Percentiles rank a stretch among this genome's conserved stretches.
phyloP scores from a whole-genome alignment of 2,113 vertebrate genomes.

The Enhydra lutris region DNA sequence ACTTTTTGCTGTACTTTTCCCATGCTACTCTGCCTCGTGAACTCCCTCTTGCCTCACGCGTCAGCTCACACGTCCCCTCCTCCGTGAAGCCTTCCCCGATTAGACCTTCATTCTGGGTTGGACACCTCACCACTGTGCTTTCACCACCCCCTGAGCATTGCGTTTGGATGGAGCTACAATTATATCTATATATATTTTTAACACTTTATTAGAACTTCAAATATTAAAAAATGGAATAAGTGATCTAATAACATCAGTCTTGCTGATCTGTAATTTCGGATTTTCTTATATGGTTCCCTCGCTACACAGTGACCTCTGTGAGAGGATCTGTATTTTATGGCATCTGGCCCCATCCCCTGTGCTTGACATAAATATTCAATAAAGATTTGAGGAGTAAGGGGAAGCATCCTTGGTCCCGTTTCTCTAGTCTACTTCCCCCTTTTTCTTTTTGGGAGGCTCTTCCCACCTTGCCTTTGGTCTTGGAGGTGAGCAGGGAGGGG shows the following conservation, averaged over 20 bases:
- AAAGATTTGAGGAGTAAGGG: slow-evolving; percentile 1
- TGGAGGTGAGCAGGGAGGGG: not conserved
- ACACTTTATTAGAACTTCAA: not conserved
- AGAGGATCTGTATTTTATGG: not conserved
- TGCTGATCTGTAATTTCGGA: not conserved
- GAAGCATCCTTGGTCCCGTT: not conserved
- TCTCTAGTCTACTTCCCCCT: not conserved
- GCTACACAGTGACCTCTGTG: not conserved
- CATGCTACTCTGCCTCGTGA: not conserved
- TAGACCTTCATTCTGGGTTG: not conserved
- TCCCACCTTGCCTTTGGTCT: not conserved
- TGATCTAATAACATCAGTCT: not conserved
- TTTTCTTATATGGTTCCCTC: not conserved
- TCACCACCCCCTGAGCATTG: not conserved
- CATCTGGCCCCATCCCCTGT: not conserved
- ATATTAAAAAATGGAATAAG: not conserved
- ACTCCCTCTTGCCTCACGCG: not conserved
- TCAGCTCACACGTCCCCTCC: not conserved
- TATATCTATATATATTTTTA: not conserved
- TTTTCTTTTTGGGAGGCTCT: not conserved
- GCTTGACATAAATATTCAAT: not conserved
- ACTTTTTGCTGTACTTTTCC: not conserved
- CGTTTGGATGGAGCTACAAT: not conserved
- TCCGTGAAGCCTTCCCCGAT: not conserved
- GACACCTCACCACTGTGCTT: not conserved